These are phyloP conservation scores for Acanthornis magna DNA, from an alignment of 2,797 vertebrate genomes.

Conservation along the genomic window DNA sequence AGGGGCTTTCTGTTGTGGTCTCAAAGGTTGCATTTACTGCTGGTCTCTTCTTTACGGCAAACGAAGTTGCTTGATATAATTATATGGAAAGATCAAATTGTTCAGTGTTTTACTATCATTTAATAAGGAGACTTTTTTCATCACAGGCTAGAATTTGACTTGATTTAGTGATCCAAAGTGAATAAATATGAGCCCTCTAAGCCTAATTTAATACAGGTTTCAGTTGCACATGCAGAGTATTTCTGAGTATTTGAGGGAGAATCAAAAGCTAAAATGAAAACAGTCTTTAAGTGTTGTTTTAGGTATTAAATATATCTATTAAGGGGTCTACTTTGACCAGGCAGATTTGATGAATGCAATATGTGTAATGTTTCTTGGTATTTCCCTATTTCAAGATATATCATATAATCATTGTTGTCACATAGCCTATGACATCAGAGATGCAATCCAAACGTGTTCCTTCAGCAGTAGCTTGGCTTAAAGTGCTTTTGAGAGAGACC, in stretches of 20 bases:
- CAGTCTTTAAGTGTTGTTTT: background rate
- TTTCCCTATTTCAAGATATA: background rate
- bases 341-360: background rate
- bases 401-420: background rate
- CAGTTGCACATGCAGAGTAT: background rate
- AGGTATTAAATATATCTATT: background rate
- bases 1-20: background rate
- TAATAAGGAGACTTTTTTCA: background rate
- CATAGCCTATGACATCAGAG: background rate
- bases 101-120: background rate
- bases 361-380: background rate
- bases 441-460: background rate
- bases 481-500: background rate
- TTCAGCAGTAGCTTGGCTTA: background rate
- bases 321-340: background rate
- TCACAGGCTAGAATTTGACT: background rate
- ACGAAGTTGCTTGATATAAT: background rate
- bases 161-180: background rate
- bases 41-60: background rate
- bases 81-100: background rate
- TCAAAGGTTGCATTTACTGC: background rate
- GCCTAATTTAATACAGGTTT: background rate
- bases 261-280: constrained; percentile 2
- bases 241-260: background rate
- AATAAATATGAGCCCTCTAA: background rate